A percentile compares a stretch with the other conserved stretches of the same genome.
These are phyloP conservation scores for Chironomus striatipennis DNA, from an alignment of 1,140 invertebrate genomes.

Conservation along the genomic window DNA sequence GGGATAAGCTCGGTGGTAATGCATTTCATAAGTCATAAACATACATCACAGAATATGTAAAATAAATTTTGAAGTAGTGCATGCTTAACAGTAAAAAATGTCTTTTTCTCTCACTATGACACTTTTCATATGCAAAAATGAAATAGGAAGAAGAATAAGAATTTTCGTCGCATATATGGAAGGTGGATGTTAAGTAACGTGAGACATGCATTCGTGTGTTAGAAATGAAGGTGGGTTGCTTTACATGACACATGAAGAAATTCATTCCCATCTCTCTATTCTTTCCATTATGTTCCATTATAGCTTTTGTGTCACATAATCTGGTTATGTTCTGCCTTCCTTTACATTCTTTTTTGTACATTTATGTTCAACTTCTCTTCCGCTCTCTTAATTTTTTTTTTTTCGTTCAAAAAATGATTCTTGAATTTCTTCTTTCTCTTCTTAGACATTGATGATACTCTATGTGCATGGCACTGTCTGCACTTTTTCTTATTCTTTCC, in stretches of 20 bases:
- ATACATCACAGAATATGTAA: too few species aligned
- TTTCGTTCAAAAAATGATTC: background rate
- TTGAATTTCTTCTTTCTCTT: background rate
- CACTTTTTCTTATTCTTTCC: too few species aligned
- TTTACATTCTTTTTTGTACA: background rate
- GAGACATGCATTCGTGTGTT: slow-evolving; percentile 6
- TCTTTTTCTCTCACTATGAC: background rate
- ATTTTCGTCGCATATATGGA: background rate
- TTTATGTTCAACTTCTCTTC: background rate
- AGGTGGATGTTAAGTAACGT: background rate
- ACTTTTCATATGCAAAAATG: slow-evolving; percentile 2
- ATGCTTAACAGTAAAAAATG: too few species aligned
- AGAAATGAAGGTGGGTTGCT: background rate
- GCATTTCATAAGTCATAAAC: too few species aligned
- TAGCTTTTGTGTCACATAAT: slow-evolving; percentile 13
- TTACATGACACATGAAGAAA: background rate
- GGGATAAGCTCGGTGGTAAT: too few species aligned
- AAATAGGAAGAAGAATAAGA: background rate
- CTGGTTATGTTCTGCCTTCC: background rate
- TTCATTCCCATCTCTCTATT: background rate
- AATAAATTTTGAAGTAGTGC: too few species aligned
- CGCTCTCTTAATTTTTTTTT: background rate
- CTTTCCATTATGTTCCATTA: slow-evolving; percentile 7
- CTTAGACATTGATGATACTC: too few species aligned
- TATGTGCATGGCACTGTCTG: too few species aligned